Percentiles rank a stretch among this genome's conserved stretches.
These are phyloP conservation scores for Manis pentadactyla DNA, from an alignment of 2,797 vertebrate genomes.

Conservation along the genomic window DNA sequence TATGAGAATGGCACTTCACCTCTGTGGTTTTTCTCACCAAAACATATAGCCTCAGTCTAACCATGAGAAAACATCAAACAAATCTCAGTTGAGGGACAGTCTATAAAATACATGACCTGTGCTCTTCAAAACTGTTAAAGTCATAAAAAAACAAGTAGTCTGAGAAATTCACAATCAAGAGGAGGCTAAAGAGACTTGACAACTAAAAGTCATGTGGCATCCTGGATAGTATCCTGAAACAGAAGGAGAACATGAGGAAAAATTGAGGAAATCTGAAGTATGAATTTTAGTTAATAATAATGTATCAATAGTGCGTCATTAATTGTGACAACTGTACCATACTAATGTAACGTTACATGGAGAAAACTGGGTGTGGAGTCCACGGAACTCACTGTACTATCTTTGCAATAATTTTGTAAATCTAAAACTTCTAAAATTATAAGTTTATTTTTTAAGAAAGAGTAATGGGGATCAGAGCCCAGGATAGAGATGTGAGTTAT, in stretches of 20 bases:
- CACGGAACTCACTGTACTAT: background rate
- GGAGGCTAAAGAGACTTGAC: background rate
- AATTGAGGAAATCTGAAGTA: background rate
- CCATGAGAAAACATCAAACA: background rate
- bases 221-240: background rate
- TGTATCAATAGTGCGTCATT: background rate
- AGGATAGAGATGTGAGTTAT: background rate
- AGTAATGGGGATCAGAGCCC: background rate
- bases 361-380: background rate
- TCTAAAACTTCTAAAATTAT: constrained; percentile 30
- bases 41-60: background rate
- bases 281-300: background rate
- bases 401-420: constrained; percentile 19
- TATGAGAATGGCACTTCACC: background rate
- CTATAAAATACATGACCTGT: background rate
- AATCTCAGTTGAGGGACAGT: background rate
- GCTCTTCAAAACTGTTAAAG: background rate
- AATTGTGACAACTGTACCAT: background rate
- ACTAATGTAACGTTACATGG: background rate
- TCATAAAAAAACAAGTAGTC: background rate
- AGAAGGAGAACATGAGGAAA: background rate
- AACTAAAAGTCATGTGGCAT: background rate
- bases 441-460: background rate
- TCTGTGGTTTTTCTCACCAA: background rate
- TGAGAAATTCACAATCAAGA: background rate